Conservation (phyloP, 2,113 vertebrate species). For the Grantiella picta region DNA sequence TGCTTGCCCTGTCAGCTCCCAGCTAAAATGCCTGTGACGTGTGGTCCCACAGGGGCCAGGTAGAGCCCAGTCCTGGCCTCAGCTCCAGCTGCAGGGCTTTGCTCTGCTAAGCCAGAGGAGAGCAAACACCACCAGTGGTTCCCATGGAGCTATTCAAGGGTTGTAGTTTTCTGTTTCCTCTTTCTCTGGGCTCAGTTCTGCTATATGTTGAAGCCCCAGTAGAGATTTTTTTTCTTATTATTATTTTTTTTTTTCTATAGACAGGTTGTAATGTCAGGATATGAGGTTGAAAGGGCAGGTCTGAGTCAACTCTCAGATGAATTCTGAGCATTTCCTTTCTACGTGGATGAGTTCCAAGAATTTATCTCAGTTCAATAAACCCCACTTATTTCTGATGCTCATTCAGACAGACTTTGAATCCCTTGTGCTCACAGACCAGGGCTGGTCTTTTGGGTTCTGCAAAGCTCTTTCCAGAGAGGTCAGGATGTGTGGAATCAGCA, state of each 20-base stretch:
- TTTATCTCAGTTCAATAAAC: constrained; percentile 48
- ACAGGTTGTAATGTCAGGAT: constrained; percentile 20
- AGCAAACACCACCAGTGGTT: neutral
- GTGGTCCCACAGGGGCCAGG: neutral
- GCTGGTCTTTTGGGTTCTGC: neutral
- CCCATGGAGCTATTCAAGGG: neutral
- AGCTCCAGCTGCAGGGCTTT: neutral
- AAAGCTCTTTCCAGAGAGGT: neutral
- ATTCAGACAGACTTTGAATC: neutral
- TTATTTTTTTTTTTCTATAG: neutral
- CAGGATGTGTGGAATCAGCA: neutral
- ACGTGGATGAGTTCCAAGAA: constrained; percentile 12
- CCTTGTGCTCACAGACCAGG: neutral
- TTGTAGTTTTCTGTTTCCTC: neutral
- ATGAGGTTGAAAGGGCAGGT: constrained; percentile 30
- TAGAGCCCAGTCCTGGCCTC: rapidly evolving
- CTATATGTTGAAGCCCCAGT: neutral
- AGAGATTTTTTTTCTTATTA: neutral
- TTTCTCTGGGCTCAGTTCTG: neutral
- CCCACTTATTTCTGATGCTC: constrained; percentile 30
- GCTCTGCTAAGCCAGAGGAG: neutral
- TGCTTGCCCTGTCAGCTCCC: neutral
- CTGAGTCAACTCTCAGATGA: constrained; percentile 31
- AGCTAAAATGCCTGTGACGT: rapidly evolving
- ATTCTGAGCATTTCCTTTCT: constrained; percentile 51